A percentile compares a stretch with the other conserved stretches of the same genome.
phyloP scores from a whole-genome alignment of 2,888 invertebrate genomes.

The Chydorus sphaericus region DNA sequence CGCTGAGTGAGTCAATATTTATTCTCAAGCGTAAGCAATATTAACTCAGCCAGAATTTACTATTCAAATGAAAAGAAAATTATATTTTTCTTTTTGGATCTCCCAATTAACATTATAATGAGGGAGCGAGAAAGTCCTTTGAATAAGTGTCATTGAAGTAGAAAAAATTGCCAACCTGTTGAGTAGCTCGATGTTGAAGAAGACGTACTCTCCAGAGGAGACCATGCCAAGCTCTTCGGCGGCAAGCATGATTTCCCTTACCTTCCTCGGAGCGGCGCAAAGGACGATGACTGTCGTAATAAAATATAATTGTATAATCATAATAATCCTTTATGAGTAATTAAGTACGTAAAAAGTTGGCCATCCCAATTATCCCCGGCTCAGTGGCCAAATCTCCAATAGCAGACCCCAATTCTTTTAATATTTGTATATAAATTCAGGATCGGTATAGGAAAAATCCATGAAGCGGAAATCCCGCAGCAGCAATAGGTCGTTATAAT shows the following conservation, averaged over 20 bases:
- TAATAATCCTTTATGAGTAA: no score
- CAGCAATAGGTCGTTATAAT: no score
- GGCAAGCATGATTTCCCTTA: conserved; percentile 81
- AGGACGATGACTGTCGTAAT: conserved; percentile 80
- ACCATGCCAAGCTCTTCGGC: conserved; percentile 93
- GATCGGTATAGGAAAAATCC: no score
- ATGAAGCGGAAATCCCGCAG: no score
- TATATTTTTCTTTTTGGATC: not conserved
- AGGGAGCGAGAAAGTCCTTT: not conserved
- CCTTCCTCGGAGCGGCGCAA: conserved; percentile 76
- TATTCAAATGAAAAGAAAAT: not conserved
- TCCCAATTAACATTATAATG: not conserved
- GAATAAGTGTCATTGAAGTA: not conserved
- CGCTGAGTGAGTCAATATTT: no score
- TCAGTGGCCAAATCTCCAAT: no score
- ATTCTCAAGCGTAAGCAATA: no score
- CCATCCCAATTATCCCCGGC: no score
- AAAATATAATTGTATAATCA: no score
- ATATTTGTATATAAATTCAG: no score
- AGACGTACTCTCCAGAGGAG: conserved; percentile 89
- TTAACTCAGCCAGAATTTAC: not conserved
- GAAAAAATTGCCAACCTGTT: conserved; percentile 62
- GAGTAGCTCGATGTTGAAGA: conserved; percentile 94
- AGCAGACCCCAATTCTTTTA: no score
- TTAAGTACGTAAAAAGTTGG: no score